Evolutionary conservation across 2,113 vertebrate species (phyloP).

Genomic region (Clarias macrocephalus): DNA sequence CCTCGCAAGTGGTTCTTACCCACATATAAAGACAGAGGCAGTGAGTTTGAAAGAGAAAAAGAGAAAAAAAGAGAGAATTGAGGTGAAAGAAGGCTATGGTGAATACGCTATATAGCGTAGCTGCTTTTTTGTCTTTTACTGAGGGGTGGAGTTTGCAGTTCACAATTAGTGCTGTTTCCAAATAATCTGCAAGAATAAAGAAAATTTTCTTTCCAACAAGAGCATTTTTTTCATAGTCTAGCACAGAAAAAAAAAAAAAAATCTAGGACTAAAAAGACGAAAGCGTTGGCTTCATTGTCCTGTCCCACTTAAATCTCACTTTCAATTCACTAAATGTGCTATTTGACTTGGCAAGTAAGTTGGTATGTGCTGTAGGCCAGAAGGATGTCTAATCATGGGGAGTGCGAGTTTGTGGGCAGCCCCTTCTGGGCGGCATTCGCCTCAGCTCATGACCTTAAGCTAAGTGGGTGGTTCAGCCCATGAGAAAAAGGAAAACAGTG

Average conservation of each 20-base stretch:
- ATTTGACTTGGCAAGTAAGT: conserved; percentile 95
- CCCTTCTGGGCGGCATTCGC: conserved; percentile 82
- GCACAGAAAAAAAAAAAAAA: conserved; percentile 60
- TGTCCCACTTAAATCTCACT: conserved; percentile 93
- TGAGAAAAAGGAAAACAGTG: conserved; percentile 70
- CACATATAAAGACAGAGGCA: conserved; percentile 53
- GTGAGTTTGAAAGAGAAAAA: conserved; percentile 36
- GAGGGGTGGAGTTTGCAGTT: conserved; percentile 80
- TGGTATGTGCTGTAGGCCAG: conserved; percentile 87
- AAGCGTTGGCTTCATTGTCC: conserved; percentile 84
- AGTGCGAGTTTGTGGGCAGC: conserved; percentile 87
- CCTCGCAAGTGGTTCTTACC: conserved; percentile 58
- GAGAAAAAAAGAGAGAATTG: conserved; percentile 21
- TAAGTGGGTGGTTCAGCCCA: conserved; percentile 90
- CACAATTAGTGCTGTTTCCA: conserved; percentile 91
- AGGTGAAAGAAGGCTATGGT: conserved; percentile 46
- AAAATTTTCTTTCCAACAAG: conserved; percentile 90
- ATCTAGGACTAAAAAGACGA: conserved; percentile 82
- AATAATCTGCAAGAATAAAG: conserved; percentile 82
- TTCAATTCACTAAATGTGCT: conserved; percentile 96
- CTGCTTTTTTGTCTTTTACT: conserved; percentile 66
- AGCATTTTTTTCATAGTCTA: conserved; percentile 83
- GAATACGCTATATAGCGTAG: conserved; percentile 73
- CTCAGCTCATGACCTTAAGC: conserved; percentile 90
- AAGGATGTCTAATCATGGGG: conserved; percentile 86